Evolutionary conservation across 2,888 invertebrate genomes (phyloP), one percentile per base, ranked within the genome.

Genomic region (Hyposoter didymator): DNA sequence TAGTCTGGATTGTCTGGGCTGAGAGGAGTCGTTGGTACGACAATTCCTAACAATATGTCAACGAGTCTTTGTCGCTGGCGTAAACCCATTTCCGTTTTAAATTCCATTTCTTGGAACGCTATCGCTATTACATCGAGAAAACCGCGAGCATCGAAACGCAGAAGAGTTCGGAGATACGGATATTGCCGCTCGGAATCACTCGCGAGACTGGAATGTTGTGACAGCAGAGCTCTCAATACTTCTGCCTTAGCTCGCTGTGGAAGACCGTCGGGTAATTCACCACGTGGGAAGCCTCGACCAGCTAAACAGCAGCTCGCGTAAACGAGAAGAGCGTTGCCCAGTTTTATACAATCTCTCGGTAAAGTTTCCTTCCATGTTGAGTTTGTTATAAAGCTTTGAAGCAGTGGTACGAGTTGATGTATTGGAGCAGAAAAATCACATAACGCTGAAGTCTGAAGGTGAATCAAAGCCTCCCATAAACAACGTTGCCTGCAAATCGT

Each of bases 301-400:
- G 97, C 97, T 87, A 98, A 94, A 91, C 98, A 98, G 88, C 98
- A 97, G 87, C 97, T 97, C 45, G 98, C 96, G 91, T 98, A 98
- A 2, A 98, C 97, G 74, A 98, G 94, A 88, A 98, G 94, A 86
- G 97, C 97, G 91, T 98, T 98, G 8, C 98, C 98, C 66, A 98
- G 94, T 90, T 95, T 95, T 88, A 94, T 93, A 62, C 91, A 92
- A 32, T 93, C 92, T 67, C 91, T 89, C 0, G 92, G 88, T 17
- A 91, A 81, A 49, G 64, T 78, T 32, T 86, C 87, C 32, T 89
- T 87, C 82, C 84, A 87, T 39, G 85, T 87, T 8, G 84, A 79
- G 43, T 88, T 89, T 0, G 87, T 87, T 32, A 95, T 93, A 12
- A 94, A 94, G 85, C 89, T 91, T 82, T 94, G 93, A 87, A 96